Conservation (phyloP, 2,888 invertebrate genomes). For the Dyspetes luteomarginatus region DNA sequence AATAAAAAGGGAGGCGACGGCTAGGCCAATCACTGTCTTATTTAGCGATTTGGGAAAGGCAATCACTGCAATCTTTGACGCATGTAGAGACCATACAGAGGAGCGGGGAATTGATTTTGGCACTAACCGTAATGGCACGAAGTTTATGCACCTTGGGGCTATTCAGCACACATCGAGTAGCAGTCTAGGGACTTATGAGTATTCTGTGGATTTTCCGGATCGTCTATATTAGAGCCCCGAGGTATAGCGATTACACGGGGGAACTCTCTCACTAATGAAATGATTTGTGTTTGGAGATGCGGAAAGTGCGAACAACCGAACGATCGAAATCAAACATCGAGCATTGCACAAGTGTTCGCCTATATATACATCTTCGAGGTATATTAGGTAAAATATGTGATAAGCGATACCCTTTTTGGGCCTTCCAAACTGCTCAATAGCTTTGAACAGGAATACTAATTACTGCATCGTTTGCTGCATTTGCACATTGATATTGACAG, state of each 20-base stretch:
- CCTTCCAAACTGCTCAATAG: too few relatives aligned
- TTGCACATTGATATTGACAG: too few relatives aligned
- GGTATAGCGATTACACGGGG: constrained; percentile 31
- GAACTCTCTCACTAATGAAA: constrained; percentile 66
- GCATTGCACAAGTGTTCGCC: not conserved
- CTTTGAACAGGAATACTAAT: too few relatives aligned
- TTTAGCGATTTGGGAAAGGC: not conserved
- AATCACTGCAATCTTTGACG: not conserved
- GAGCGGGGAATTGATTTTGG: constrained; percentile 35
- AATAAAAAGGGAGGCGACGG: not conserved
- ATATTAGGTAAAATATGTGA: too few relatives aligned
- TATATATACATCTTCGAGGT: too few relatives aligned
- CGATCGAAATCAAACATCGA: constrained; percentile 62
- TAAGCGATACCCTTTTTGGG: too few relatives aligned
- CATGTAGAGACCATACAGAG: constrained; percentile 22
- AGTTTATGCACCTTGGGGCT: not conserved
- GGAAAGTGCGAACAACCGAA: constrained; percentile 53
- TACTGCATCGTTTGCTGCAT: too few relatives aligned
- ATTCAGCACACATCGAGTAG: not conserved
- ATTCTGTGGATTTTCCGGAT: constrained; percentile 17
- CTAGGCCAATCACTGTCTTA: not conserved
- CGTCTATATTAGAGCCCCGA: constrained; percentile 61
- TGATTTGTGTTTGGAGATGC: constrained; percentile 70
- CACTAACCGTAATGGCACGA: constrained; percentile 17
- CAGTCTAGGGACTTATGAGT: not conserved